Percentiles rank a stretch among this genome's conserved stretches.
These are phyloP conservation scores for Percopsis omiscomaycus DNA, from an alignment of 2,797 vertebrate species.

Conservation along the genomic window DNA sequence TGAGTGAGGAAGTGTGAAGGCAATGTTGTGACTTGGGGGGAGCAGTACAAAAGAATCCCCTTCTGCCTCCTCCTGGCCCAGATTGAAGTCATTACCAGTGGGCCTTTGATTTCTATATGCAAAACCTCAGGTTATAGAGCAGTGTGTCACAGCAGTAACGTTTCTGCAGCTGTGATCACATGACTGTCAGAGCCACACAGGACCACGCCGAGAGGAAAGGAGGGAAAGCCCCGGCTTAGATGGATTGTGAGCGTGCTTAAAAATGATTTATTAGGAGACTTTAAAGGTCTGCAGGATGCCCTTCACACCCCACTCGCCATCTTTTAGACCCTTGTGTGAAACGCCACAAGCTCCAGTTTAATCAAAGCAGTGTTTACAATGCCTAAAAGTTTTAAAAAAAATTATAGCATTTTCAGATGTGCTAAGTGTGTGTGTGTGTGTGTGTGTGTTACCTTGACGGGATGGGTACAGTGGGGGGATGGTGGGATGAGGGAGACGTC, in stretches of 20 bases:
- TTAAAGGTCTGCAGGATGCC: slow-evolving; percentile 65
- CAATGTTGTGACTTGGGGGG: slow-evolving; percentile 50
- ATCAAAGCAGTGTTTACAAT: slow-evolving; percentile 44
- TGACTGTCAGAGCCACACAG: slow-evolving; percentile 46
- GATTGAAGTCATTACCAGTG: slow-evolving; percentile 70
- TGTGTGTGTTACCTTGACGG: slow-evolving; percentile 3
- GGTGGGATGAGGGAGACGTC: slow-evolving; percentile 19
- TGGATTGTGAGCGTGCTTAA: slow-evolving; percentile 66
- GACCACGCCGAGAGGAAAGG: slow-evolving; percentile 37
- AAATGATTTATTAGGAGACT: slow-evolving; percentile 72
- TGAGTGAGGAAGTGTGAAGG: slow-evolving; percentile 71
- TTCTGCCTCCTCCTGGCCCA: slow-evolving; percentile 60
- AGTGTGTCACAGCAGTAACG: slow-evolving; percentile 44
- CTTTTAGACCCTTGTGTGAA: slow-evolving; percentile 56
- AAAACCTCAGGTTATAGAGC: slow-evolving; percentile 62
- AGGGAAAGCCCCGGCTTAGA: slow-evolving; percentile 63
- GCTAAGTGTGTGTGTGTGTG: background rate
- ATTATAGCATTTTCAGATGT: slow-evolving; percentile 21
- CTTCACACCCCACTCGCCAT: slow-evolving; percentile 59
- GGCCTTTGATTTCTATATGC: slow-evolving; percentile 70
- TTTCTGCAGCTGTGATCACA: slow-evolving; percentile 51
- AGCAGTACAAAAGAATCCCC: slow-evolving; percentile 59
- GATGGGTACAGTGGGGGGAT: slow-evolving; percentile 11
- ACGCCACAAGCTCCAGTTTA: slow-evolving; percentile 41
- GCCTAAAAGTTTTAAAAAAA: too few relatives aligned